These are phyloP conservation scores for Hemichromis elongatus DNA, from an alignment of 2,113 vertebrate genomes.

Conservation along the genomic window DNA sequence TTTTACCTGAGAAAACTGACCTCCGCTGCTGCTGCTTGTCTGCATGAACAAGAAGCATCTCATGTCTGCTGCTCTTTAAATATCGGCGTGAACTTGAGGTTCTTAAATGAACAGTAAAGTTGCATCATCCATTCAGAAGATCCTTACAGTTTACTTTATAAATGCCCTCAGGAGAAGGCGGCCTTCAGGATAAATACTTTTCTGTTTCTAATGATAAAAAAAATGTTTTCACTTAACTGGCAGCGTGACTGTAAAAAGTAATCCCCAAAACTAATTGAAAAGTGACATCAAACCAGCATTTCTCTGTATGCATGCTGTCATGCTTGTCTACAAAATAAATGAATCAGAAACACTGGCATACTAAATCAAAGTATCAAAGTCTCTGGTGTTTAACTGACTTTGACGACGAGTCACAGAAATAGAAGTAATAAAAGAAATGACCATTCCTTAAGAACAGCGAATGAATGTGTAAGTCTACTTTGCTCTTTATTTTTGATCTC, in stretches of 20 bases:
- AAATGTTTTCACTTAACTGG: neutral
- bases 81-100: neutral
- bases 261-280: neutral
- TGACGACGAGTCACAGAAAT: neutral
- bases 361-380: neutral
- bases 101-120: neutral
- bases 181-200: neutral
- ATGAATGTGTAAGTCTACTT: neutral
- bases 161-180: neutral
- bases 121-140: neutral
- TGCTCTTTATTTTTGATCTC: neutral
- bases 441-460: neutral
- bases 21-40: rapidly evolving
- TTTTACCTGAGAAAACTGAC: neutral
- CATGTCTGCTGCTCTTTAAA: neutral
- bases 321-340: neutral
- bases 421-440: neutral
- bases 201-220: neutral
- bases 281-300: neutral
- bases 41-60: neutral
- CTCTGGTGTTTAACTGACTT: neutral
- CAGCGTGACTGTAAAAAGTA: neutral
- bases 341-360: neutral
- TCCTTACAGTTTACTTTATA: neutral
- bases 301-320: neutral